phyloP scores from a whole-genome alignment of 1,140 invertebrate genomes.

The Drosophila yakuba region DNA sequence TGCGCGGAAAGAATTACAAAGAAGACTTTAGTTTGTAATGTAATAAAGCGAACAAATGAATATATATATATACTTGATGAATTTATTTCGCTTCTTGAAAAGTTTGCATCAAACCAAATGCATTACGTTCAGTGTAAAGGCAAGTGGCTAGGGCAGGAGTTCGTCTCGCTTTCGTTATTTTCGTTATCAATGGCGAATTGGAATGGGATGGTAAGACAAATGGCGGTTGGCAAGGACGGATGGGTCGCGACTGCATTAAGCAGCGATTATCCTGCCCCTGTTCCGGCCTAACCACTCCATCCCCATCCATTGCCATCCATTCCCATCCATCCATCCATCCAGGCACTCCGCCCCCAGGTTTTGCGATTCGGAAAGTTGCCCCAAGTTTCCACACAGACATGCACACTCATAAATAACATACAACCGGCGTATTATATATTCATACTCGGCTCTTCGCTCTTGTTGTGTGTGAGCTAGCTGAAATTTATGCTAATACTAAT shows the following conservation, averaged over 20 bases:
- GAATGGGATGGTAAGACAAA: slow-evolving; percentile 45
- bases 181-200: slow-evolving; percentile 52
- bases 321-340: too few species aligned
- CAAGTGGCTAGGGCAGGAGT: background rate
- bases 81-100: too few species aligned
- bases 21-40: too few species aligned
- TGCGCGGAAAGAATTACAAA: too few species aligned
- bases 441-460: slow-evolving; percentile 55
- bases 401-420: slow-evolving; percentile 40
- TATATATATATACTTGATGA: too few species aligned
- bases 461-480: slow-evolving; percentile 47
- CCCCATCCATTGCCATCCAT: too few species aligned
- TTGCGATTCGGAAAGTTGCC: slow-evolving; percentile 33
- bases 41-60: too few species aligned
- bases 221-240: slow-evolving; percentile 48
- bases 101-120: too few species aligned
- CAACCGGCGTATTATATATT: slow-evolving; percentile 67
- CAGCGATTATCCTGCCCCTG: slow-evolving; percentile 73
- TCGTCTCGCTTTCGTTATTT: slow-evolving; percentile 12
- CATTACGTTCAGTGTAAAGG: background rate
- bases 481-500: slow-evolving; percentile 74
- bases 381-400: slow-evolving; percentile 50
- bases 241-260: slow-evolving; percentile 74
- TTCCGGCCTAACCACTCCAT: slow-evolving; percentile 18
- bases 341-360: background rate